phyloP scores from a whole-genome alignment of 2,113 vertebrate genomes.

The Pangasianodon hypophthalmus region DNA sequence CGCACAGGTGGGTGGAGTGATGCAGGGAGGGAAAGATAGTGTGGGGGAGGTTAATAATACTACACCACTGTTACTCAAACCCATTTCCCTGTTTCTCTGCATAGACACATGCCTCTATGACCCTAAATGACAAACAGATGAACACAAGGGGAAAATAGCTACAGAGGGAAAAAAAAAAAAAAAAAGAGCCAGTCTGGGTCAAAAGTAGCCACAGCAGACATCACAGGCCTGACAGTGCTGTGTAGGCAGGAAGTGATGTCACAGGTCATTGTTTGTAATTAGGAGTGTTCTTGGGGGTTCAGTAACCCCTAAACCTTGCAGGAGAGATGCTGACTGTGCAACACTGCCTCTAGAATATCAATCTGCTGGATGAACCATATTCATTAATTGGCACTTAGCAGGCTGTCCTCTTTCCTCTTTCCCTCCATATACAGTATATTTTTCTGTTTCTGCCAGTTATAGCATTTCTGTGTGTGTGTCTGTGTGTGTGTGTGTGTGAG shows the following conservation, averaged over 20 bases:
- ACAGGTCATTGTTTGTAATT: slow-evolving; percentile 68
- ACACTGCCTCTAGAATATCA: slow-evolving; percentile 65
- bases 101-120: slow-evolving; percentile 55
- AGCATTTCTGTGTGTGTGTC: not conserved
- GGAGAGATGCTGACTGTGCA: slow-evolving; percentile 57
- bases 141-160: not conserved
- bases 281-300: slow-evolving; percentile 54
- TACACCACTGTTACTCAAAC: slow-evolving; percentile 62
- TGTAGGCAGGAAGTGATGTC: slow-evolving; percentile 68
- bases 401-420: slow-evolving; percentile 32
- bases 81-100: slow-evolving; percentile 51
- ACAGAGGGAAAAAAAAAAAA: not conserved
- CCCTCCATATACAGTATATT: not conserved
- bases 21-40: slow-evolving; percentile 57
- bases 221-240: slow-evolving; percentile 61
- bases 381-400: slow-evolving; percentile 56
- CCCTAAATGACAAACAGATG: slow-evolving; percentile 5
- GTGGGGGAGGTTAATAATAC: slow-evolving; percentile 72
- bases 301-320: slow-evolving; percentile 60
- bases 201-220: slow-evolving; percentile 57
- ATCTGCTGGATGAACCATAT: slow-evolving; percentile 55
- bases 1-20: slow-evolving; percentile 69
- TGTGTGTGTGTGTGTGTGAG: not conserved
- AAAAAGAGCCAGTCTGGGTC: slow-evolving; percentile 5
- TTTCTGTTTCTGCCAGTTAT: not conserved